Percentiles rank a stretch among this genome's conserved stretches.
Conservation (phyloP, 2,888 invertebrate genomes). For the Megaustenia siamemsis region DNA sequence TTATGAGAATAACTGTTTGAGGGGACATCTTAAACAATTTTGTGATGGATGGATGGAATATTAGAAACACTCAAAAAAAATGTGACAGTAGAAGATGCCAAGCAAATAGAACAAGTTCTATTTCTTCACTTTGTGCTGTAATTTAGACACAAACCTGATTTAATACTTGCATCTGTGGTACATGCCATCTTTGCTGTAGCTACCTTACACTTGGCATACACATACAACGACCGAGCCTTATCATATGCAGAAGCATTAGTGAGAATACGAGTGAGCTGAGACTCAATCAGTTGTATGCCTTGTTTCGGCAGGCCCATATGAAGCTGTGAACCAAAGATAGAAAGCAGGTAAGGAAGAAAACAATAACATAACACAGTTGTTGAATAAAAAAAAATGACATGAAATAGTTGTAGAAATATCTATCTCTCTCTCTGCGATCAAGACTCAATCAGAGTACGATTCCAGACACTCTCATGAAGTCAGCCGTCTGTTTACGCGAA, state of each 20-base stretch:
- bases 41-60: no score
- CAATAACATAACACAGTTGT: neutral
- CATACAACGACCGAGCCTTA: constrained; percentile 87
- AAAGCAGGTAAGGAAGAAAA: neutral
- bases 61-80: no score
- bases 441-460: no score
- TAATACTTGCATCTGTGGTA: constrained; percentile 53
- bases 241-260: constrained; percentile 91
- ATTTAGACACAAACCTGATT: constrained; percentile 74
- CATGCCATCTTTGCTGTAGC: constrained; percentile 80
- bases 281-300: constrained; percentile 86
- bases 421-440: no score
- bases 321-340: constrained; percentile 81
- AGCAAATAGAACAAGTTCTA: no score
- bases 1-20: no score
- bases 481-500: no score
- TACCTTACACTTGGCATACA: constrained; percentile 89
- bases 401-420: no score
- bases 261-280: constrained; percentile 86
- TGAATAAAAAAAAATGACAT: no score
- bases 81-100: no score
- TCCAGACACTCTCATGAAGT: no score
- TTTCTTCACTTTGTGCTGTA: neutral
- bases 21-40: no score
- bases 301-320: constrained; percentile 88